Evolutionary conservation across 2,888 invertebrate genomes (phyloP).

Genomic region (Muscina levida): DNA sequence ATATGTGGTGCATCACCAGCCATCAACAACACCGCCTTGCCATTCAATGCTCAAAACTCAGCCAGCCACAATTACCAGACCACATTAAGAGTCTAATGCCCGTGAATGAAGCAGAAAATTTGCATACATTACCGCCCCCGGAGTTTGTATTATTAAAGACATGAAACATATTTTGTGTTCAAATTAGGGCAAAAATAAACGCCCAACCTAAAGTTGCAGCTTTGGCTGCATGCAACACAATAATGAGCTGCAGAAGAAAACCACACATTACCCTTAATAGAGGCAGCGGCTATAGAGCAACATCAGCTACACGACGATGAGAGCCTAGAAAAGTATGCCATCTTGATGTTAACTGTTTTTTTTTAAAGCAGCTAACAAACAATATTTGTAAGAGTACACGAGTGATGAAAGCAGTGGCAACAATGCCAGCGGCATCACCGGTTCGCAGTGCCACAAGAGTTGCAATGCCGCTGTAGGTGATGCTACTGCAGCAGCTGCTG

Average conservation of each 20-base stretch:
- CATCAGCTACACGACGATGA: background rate
- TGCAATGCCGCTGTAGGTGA: background rate
- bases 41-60: no score
- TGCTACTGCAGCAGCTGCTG: conserved; percentile 25
- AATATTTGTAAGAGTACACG: no score
- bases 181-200: conserved; percentile 63
- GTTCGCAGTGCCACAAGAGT: background rate
- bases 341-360: conserved; percentile 57
- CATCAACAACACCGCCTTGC: background rate
- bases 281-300: conserved; percentile 39
- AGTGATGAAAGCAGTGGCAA: background rate
- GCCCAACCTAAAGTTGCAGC: conserved; percentile 55
- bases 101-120: conserved; percentile 57
- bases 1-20: background rate
- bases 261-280: conserved; percentile 64
- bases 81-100: conserved; percentile 21
- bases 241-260: conserved; percentile 29
- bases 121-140: conserved; percentile 56
- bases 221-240: conserved; percentile 3
- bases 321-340: conserved; percentile 51
- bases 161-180: conserved; percentile 58
- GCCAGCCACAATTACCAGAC: background rate
- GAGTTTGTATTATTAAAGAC: conserved; percentile 21
- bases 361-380: conserved; percentile 36
- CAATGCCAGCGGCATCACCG: background rate